Evolutionary conservation across 2,797 vertebrate genomes (phyloP).

Genomic region (Petrocephalus sullivani): DNA sequence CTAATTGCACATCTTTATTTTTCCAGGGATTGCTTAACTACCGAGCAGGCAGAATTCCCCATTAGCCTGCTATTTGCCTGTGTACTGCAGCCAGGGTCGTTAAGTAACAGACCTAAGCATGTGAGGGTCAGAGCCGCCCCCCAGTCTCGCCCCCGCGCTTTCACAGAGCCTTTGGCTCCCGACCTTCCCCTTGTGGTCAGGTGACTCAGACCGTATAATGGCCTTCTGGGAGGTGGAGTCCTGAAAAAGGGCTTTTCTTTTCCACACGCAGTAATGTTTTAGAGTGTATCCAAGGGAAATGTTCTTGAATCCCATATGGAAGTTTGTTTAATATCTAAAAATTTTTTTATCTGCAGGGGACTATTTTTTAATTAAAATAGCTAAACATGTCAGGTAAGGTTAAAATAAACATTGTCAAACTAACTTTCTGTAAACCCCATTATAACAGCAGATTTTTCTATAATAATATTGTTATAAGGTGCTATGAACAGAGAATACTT

Average conservation of each 20-base stretch:
- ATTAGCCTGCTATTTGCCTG: not conserved
- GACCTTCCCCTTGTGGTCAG: not conserved
- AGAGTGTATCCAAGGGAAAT: not conserved
- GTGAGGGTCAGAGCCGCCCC: not conserved
- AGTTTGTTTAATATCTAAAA: not conserved
- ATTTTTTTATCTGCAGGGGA: not conserved
- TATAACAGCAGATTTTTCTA: not conserved
- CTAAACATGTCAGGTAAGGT: not conserved
- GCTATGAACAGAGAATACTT: not conserved
- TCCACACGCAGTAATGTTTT: not conserved
- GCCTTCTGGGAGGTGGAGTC: constrained; percentile 10
- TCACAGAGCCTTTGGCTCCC: not conserved
- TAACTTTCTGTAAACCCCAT: not conserved
- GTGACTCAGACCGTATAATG: not conserved
- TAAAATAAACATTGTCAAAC: not conserved
- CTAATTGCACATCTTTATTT: constrained; percentile 10
- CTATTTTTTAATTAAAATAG: not conserved
- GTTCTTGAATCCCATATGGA: not conserved
- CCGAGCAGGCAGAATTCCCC: not conserved
- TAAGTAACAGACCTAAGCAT: not conserved
- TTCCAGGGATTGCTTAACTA: constrained; percentile 11
- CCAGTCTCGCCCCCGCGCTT: not conserved
- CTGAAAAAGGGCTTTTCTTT: not conserved
- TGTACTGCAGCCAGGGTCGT: not conserved
- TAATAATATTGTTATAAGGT: not conserved